Conservation (phyloP, 2,113 vertebrate species). For the Mustelus asterias region DNA sequence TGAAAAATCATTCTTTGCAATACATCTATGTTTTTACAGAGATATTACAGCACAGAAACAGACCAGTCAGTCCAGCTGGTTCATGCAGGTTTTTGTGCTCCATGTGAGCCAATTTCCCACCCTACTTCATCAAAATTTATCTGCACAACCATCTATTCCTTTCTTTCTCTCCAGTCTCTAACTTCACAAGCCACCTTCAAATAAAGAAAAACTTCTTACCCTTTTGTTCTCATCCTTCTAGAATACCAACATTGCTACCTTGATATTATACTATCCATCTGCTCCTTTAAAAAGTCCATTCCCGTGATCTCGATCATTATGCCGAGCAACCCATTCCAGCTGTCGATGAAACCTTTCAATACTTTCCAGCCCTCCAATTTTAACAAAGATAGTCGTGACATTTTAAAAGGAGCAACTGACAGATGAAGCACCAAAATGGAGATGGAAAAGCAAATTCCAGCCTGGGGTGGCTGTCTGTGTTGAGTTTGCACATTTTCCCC, state of each 20-base stretch:
- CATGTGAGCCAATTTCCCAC: background rate
- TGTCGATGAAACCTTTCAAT: background rate
- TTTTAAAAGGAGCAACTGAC: background rate
- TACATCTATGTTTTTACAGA: background rate
- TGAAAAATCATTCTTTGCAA: background rate
- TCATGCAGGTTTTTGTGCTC: background rate
- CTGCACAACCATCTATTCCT: background rate
- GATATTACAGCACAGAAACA: background rate
- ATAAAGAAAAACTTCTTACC: background rate
- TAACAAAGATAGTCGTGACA: background rate
- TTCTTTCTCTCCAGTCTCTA: background rate
- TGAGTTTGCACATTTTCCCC: too few relatives aligned
- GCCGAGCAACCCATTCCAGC: background rate
- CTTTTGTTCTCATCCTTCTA: background rate
- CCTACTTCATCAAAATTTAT: background rate
- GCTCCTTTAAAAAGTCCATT: background rate
- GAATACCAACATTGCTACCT: background rate
- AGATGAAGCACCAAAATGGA: background rate
- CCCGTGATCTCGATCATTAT: background rate
- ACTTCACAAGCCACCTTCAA: background rate
- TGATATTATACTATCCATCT: background rate
- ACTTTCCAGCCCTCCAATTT: background rate
- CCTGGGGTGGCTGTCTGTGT: too few relatives aligned
- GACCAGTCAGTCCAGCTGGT: background rate
- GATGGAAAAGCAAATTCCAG: background rate